Evolutionary conservation across 2,113 vertebrate species (phyloP), one percentile per base, ranked within the genome.

Genomic region (Alligator mississippiensis): DNA sequence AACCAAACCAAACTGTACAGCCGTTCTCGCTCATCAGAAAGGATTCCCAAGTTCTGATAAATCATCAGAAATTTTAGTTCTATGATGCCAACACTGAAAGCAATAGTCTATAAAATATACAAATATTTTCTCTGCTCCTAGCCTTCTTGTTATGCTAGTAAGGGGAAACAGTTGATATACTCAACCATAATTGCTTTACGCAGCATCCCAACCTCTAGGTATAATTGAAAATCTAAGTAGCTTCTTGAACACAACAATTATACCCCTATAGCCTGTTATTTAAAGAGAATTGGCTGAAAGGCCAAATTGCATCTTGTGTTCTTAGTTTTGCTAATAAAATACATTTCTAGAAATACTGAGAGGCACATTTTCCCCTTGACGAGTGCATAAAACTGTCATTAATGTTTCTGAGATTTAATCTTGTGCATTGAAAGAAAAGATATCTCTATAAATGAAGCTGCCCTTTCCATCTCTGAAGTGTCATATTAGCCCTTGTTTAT

Each of bases 401-500:
- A 95, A 92, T 93, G 92, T 66, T 38, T 74, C 70, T 74, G 34
- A 47, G 34, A 74, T 12, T 72, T 47, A 24, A 74, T 74, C 34
- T 13, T 19, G 2, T 11, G 14, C 21, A 85, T 89, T 94, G 74
- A 90, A 85, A 89, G 70, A 78, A 92, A 93, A 94, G 80, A 96
- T 94, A 95, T 82, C 85, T 75, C 85, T 75, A 82, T 94, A 96
- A 95, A 89, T 82, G 89, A 85, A 92, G 88, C 92, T 86, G 92
- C 93, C 87, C 54, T 93, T 96, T 92, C 78, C 75, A 27, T 78
- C 84, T 91, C 84, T 93, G 94, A 86, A 72, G 84, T 2, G 70
- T 38, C 87, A 89, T 93, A 95, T 94, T 96, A 95, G 95, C 94
- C 93, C 94, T 93, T 97, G 96, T 85, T 97, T 97, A 95, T 90